Evolutionary conservation across 1,140 invertebrate species (phyloP).

Genomic region (Drosophila santomea): DNA sequence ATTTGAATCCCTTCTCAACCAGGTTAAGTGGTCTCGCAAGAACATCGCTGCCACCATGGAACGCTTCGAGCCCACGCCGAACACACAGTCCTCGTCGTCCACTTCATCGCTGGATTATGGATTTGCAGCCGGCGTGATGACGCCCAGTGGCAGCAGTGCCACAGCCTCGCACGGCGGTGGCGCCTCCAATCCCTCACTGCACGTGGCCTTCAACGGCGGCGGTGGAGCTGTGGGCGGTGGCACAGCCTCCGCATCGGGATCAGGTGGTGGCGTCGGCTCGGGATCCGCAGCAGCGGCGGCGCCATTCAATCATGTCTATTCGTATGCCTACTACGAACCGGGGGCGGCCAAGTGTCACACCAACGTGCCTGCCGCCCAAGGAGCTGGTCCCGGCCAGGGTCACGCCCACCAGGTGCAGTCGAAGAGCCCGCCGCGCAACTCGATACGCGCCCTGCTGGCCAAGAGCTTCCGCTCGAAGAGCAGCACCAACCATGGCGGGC

Average conservation of each 20-base stretch:
- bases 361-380: constrained; percentile 86
- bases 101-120: constrained; percentile 79
- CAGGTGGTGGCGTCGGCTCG: constrained; percentile 70
- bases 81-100: constrained; percentile 70
- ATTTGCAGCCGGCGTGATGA: constrained; percentile 78
- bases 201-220: constrained; percentile 65
- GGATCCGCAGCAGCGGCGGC: constrained; percentile 58
- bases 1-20: not conserved
- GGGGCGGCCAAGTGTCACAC: constrained; percentile 86
- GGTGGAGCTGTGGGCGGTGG: constrained; percentile 33
- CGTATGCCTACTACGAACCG: constrained; percentile 92
- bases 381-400: not conserved
- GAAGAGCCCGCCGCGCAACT: constrained; percentile 84
- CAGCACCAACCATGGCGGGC: constrained; percentile 57
- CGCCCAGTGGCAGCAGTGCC: constrained; percentile 63
- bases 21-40: constrained; percentile 85
- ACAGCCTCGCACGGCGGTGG: constrained; percentile 64
- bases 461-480: constrained; percentile 78
- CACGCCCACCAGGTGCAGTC: constrained; percentile 50
- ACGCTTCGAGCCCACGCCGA: constrained; percentile 85
- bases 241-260: constrained; percentile 16
- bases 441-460: constrained; percentile 77
- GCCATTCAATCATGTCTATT: constrained; percentile 87
- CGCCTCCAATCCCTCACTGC: constrained; percentile 63
- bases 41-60: constrained; percentile 88